These are phyloP conservation scores for Psilopogon haemacephalus DNA, from an alignment of 2,113 vertebrate genomes.

Conservation along the genomic window DNA sequence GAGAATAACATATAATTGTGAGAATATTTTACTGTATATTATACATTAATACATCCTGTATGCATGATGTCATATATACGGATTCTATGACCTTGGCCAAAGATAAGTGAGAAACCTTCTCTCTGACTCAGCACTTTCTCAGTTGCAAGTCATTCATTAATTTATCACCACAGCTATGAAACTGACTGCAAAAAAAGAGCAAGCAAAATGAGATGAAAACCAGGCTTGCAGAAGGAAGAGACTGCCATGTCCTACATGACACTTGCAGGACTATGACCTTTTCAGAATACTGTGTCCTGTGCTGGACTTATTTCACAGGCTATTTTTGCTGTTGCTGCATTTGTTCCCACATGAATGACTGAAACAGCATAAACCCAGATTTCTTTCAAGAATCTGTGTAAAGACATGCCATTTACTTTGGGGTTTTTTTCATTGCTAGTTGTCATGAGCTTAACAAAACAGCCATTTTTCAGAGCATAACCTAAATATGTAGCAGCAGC, in stretches of 20 bases:
- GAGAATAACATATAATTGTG: neutral
- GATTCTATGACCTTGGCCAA: neutral
- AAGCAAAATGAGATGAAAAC: neutral
- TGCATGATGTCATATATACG: neutral
- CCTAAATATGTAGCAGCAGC: neutral
- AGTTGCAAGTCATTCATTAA: neutral
- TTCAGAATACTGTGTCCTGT: neutral
- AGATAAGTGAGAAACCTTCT: neutral
- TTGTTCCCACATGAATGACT: neutral
- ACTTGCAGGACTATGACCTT: neutral
- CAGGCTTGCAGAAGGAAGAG: neutral
- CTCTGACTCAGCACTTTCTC: neutral
- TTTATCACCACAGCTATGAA: neutral
- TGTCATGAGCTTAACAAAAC: neutral
- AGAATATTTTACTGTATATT: too few species aligned
- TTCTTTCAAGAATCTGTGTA: neutral
- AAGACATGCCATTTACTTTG: neutral
- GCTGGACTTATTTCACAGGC: neutral
- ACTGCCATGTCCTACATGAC: too few species aligned
- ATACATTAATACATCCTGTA: neutral
- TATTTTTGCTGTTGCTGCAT: neutral
- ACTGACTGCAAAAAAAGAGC: neutral
- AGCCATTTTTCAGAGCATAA: neutral
- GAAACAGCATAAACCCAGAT: neutral
- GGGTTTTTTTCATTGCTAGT: neutral